Conservation (phyloP, 2,888 invertebrate species). For the Rotaria macrura region DNA sequence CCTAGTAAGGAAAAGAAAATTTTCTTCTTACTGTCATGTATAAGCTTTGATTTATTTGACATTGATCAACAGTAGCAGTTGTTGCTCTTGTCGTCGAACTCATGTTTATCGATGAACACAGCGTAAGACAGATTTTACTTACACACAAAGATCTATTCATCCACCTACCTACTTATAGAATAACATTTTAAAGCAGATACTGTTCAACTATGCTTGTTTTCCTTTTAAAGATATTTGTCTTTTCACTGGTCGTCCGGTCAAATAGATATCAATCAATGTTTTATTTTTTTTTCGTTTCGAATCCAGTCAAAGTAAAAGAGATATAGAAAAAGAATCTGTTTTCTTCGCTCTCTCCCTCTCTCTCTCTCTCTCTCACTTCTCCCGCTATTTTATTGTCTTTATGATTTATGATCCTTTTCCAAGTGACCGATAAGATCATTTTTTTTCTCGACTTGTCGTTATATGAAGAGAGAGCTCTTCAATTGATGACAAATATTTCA, state of each 20-base stretch:
- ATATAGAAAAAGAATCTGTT: not conserved
- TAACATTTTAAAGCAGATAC: not conserved
- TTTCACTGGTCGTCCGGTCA: not conserved
- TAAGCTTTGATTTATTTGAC: no score
- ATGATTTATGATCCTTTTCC: constrained; percentile 1
- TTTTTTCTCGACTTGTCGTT: not conserved
- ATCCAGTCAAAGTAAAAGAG: not conserved
- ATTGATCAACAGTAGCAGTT: no score
- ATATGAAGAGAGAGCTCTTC: not conserved
- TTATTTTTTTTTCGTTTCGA: not conserved
- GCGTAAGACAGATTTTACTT: no score
- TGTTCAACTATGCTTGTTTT: not conserved
- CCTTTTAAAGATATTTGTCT: not conserved
- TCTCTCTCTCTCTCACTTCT: no score
- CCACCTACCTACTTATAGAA: not conserved
- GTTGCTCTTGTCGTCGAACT: no score
- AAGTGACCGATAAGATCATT: not conserved
- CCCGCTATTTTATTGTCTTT: not conserved
- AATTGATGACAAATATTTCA: not conserved
- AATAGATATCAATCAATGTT: not conserved
- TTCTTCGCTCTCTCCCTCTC: not conserved
- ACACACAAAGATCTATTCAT: no score
- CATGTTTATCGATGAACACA: no score
- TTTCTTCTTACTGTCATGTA: no score
- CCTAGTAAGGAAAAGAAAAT: no score